Base-by-base conservation (phyloP, 2,888 invertebrate species). In the Coecobrya sp. region DNA sequence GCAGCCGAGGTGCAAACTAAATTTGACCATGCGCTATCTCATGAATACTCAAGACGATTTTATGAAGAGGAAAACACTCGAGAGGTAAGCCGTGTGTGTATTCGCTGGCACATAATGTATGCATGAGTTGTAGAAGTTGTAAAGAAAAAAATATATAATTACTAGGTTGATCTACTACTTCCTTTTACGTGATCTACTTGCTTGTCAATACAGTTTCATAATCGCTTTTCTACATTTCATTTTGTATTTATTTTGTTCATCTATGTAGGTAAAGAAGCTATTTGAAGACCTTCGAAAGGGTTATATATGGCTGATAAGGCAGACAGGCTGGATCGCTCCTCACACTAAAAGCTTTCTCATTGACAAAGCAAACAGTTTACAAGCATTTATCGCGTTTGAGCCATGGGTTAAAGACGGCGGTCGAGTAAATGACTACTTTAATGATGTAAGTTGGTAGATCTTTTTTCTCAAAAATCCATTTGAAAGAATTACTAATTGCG, bases 211-310 rank as follows among this genome's bases (percentile, higher is more conserved):
- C 30, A 16, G 25, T 85, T 65, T 55, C 85, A 45, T 42, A 45
- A 82, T 42, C 70, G 52, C 36, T 70, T 45, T 13, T 84, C n/a
- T 42, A 42, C 62, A 42, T 36, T 52, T 27, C 5, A 52, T 19
- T 59, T 84, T 30, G 19, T 62, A 30, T 7, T 36, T 22, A 42
- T 79, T 25, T 25, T 79, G 52, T 30, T 52, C 11, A 8, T n/a
- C n/a, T 36, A 25, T 27, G 11, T 42, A 91, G 91, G 87, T 91
- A 30, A 86, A 91, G 49, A 86, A 91, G 62, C 25, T 91, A 30
- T 91, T 91, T 45, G 91, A 87, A 81, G 87, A 91, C 91, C 91
- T 91, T 91, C 91, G 82, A 11, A 91, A 91, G 86, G 91, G 91
- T 52, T 91, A 91, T 30, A 36, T 87, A 36, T 91, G 91, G 91